phyloP scores from a whole-genome alignment of 1,140 invertebrate genomes.

The Thalassaphorura encarpata region DNA sequence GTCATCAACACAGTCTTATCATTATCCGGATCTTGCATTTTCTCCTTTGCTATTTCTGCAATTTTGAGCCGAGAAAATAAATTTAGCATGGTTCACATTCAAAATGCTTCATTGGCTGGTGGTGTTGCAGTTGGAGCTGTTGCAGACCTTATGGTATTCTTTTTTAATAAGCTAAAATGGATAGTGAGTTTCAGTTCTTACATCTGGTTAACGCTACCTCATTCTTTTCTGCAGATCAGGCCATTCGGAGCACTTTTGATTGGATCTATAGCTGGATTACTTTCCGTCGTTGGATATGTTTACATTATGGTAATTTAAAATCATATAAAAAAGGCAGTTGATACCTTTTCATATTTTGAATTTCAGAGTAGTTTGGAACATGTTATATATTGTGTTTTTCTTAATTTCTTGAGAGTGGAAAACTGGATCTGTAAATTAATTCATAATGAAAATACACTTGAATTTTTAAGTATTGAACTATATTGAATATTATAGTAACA shows the following conservation, averaged over 20 bases:
- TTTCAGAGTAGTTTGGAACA: no score
- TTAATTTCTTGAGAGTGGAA: no score
- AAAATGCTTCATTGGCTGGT: slow-evolving; percentile 80
- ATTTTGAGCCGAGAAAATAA: slow-evolving; percentile 65
- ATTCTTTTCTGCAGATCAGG: slow-evolving; percentile 76
- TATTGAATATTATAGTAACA: no score
- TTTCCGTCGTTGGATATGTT: slow-evolving; percentile 78
- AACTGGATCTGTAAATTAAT: no score
- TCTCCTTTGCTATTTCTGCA: slow-evolving; percentile 71
- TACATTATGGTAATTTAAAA: slow-evolving; percentile 81
- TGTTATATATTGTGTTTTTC: not conserved
- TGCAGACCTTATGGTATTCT: slow-evolving; percentile 33
- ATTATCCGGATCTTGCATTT: slow-evolving; percentile 68
- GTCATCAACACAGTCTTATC: slow-evolving; percentile 88
- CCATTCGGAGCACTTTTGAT: slow-evolving; percentile 75
- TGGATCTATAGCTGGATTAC: slow-evolving; percentile 62
- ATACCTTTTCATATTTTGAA: slow-evolving; percentile 29
- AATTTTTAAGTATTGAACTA: no score
- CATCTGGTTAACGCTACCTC: no score
- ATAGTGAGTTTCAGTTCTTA: slow-evolving; percentile 42
- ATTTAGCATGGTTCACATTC: slow-evolving; percentile 82
- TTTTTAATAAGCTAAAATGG: not conserved
- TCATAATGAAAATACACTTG: no score
- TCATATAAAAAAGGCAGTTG: no score
- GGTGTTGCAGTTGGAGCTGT: slow-evolving; percentile 55